Evolutionary conservation across 2,888 invertebrate species (phyloP), one percentile per base, ranked within the genome.

Genomic region (Sinodicranocentrus sp.): DNA sequence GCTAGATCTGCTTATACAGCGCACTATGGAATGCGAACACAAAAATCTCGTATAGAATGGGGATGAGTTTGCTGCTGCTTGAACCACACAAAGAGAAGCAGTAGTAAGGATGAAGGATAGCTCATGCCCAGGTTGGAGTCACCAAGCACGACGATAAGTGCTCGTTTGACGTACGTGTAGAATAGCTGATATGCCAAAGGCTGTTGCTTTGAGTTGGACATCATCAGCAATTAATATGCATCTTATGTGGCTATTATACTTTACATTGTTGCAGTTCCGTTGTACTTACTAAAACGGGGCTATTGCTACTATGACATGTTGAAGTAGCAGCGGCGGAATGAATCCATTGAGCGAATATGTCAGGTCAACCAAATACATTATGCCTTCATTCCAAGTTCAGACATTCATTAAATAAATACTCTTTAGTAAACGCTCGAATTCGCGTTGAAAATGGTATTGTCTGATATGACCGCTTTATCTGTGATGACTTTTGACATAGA

Each of bases 151-250:
- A 33, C 33, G 33, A 33, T 10, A 33, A 33, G 10, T 10, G 33
- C 33, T 33, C 33, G 33, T 33, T 59, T 59, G 59, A 61, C 33
- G 63, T 63, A 63, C 19, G 63, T 26, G 63, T 33, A 19, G 19
- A 52, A 52, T 52, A 15, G 33, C 33, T 33, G 33, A 6, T 10
- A 10, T 6, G 33, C 3, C 5, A 33, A 10, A 33, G 10, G 33
- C 3, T 3, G 33, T 33, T 3, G 33, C 33, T 33, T 33, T n/a
- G 48, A 57, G 13, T 28, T 15, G 63, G 63, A 63, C 63, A 63
- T n/a, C 63, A 63, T n/a, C 39, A 48, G 17, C 72, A 79, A 79
- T 79, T 79, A 79, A 79, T 79, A 79, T 79, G 79, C 71, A 72
- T 17, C 72, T 71, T 72, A 79, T 65, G 52, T 71, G 71, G 68